These are phyloP conservation scores for Botia almorhae DNA, from an alignment of 2,797 vertebrate genomes.

Conservation along the genomic window DNA sequence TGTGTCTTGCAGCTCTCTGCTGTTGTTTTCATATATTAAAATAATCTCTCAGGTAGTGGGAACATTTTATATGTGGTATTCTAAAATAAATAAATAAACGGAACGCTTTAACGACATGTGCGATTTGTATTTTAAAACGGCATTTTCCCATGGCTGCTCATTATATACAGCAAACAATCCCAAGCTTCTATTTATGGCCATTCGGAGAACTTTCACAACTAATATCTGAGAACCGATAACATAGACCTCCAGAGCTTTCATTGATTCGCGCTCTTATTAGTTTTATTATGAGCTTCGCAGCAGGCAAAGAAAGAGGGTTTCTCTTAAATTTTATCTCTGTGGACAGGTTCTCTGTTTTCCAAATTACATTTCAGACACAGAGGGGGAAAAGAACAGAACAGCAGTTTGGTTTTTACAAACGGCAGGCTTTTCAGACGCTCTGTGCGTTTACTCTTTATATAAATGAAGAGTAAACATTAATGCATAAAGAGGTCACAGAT, in stretches of 20 bases:
- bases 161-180: not conserved
- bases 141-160: conserved; percentile 15
- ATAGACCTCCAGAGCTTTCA: conserved; percentile 29
- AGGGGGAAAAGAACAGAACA: not conserved
- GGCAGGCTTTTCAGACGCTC: not conserved
- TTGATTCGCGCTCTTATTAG: conserved; percentile 36
- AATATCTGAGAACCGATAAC: conserved; percentile 46
- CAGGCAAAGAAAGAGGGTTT: conserved; percentile 22
- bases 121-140: not conserved
- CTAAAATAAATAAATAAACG: not conserved
- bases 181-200: conserved; percentile 21
- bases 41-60: not conserved
- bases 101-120: not conserved
- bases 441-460: not conserved
- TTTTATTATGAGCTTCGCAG: conserved; percentile 36
- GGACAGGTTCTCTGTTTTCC: conserved; percentile 18
- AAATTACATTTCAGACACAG: conserved; percentile 13
- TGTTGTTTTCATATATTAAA: too few species aligned
- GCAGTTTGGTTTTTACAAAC: not conserved
- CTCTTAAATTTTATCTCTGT: conserved; percentile 17
- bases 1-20: too few species aligned
- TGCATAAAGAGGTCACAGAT: not conserved
- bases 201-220: conserved; percentile 30
- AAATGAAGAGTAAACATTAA: not conserved
- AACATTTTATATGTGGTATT: not conserved